Base-by-base conservation (phyloP, 2,797 vertebrate genomes). In the Hybognathus amarus region DNA sequence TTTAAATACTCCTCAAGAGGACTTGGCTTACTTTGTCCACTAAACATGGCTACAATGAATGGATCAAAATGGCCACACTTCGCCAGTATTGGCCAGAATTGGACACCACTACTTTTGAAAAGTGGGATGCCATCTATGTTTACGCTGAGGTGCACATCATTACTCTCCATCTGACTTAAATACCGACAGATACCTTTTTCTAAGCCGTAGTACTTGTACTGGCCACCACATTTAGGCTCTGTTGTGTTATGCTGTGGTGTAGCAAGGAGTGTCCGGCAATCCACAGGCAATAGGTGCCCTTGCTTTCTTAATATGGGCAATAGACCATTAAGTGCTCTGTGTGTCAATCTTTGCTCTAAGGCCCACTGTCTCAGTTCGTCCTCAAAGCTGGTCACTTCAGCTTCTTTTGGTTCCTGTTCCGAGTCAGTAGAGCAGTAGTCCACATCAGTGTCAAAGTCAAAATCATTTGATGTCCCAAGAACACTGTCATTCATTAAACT, bases 251-350 rank as follows among this genome's bases (percentile, higher is more conserved):
- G 11, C 40, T 4, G 42, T 70, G 68, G 68, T 70, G 68, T 70
- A 27, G 22, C 42, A 47, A 70, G 68, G n/a, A 27, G 6, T 47
- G 68, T 71, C 13, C 42, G 42, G 42, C 24, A 71, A 71, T 71
- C 69, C 69, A 71, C n/a, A 71, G 69, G 69, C 69, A 70, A 47
- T 47, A n/a, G n/a, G 68, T 70, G 13, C n/a, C 68, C n/a, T 70
- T 70, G 22, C 5, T 70, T 70, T 47, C 40, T 47, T 47, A 45
- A 70, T 70, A 70, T 70, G 68, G 68, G 2, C 40, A 70, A 70
- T 47, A 70, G 15, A 15, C 40, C 40, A 70, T 42, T 42, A 4
- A 71, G 42, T 0, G 42, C 13, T 70, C 68, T 45, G 68, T 71
- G 68, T 71, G 40, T 70, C 40, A 47, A 47, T 71, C 3, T 71